Evolutionary conservation across 2,113 vertebrate species (phyloP), one percentile per base, ranked within the genome.

Genomic region (Leucopternis melanops): DNA sequence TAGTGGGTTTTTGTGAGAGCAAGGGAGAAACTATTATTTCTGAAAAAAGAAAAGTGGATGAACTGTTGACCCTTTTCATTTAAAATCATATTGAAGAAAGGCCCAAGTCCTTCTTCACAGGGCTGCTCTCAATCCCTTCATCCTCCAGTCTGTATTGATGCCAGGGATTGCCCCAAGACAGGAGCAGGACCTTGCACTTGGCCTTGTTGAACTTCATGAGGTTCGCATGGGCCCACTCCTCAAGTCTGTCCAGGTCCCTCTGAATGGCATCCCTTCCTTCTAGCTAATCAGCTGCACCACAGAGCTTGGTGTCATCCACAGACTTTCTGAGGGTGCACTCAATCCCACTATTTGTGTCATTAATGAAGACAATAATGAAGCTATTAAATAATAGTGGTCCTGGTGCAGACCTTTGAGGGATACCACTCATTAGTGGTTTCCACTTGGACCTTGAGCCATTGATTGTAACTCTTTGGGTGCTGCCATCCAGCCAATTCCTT

Each of bases 281-380:
- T 5, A n/a, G 38, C 0, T 0, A 13, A 27, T 6, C 45, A 61
- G 1, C 25, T 45, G 5, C 34, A 40, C 34, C 38, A 6, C 13
- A 38, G 7, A 63, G 4, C 50, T 66, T 54, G 23, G 4, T 86
- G 34, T 32, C 29, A 40, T 29, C 45, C 16, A 73, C 29, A 55
- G 2, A 61, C 40, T 32, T 69, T 16, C 13, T 47, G 29, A 73
- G 59, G 4, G 19, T 54, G 10, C 12, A 26, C 14, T 45, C 11
- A 40, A 2, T 38, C 29, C 45, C 40, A 16, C 15, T 74, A 4
- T 47, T 52, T 31, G 29, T n/a, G 20, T 47, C 25, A 18, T 38
- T 65, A 44, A 29, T 65, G 31, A 80, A 73, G 29, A 22, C 34
- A 66, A 8, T 66, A 73, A 52, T 40, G 20, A 54, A 92, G 52